Conservation (phyloP, 2,888 invertebrate genomes). For the Coelinius sp. region DNA sequence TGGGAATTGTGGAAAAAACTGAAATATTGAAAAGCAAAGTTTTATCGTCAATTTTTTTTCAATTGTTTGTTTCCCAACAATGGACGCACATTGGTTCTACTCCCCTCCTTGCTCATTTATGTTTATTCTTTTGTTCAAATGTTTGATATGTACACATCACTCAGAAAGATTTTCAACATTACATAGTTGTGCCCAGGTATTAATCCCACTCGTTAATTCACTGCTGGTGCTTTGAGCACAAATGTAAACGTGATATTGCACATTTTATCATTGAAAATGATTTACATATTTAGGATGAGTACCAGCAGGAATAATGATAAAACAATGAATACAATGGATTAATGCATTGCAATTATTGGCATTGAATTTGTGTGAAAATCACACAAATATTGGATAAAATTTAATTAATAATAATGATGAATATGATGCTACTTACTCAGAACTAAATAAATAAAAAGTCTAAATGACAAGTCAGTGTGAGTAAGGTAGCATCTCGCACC, state of each 20-base stretch:
- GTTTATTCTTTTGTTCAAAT: conserved; percentile 16
- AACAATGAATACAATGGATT: background rate
- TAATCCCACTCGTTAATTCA: conserved; percentile 16
- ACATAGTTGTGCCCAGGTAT: background rate
- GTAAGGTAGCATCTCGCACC: conserved; percentile 6
- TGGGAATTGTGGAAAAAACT: conserved; percentile 5
- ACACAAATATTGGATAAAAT: background rate
- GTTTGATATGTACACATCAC: conserved; percentile 23
- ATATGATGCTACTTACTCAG: background rate
- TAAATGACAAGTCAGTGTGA: background rate
- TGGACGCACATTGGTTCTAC: background rate
- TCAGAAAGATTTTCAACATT: background rate
- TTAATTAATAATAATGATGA: background rate
- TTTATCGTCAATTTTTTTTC: conserved; percentile 3
- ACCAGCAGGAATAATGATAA: background rate
- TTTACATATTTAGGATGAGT: background rate
- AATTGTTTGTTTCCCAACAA: background rate
- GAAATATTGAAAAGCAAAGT: background rate
- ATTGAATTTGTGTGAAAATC: background rate
- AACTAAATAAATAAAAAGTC: background rate
- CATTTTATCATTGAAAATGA: background rate
- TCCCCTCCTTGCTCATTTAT: background rate
- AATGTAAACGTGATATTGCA: conserved; percentile 15
- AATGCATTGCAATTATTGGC: background rate
- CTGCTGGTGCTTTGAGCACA: background rate